phyloP scores from a whole-genome alignment of 2,888 invertebrate species.

The Nephrocerus scutellatus region DNA sequence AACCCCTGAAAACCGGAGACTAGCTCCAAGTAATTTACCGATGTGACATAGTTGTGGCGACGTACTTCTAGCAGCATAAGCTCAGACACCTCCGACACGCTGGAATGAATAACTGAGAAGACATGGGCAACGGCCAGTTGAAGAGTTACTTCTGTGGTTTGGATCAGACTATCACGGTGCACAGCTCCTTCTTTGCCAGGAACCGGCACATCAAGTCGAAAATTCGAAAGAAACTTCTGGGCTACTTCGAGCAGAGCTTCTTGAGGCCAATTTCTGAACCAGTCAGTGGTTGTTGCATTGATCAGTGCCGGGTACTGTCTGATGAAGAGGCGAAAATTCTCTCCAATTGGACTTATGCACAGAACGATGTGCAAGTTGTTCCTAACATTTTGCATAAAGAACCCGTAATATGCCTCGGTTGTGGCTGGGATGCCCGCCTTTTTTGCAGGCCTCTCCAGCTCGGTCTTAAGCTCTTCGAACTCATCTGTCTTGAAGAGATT shows the following conservation, averaged over 20 bases:
- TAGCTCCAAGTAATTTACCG: slow-evolving; percentile 79
- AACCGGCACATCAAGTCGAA: slow-evolving; percentile 64
- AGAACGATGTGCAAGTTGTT: slow-evolving; percentile 72
- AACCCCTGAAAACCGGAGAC: slow-evolving; percentile 76
- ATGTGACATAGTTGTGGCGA: slow-evolving; percentile 80
- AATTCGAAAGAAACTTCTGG: slow-evolving; percentile 67
- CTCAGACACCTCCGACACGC: slow-evolving; percentile 65
- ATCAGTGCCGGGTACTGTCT: slow-evolving; percentile 83
- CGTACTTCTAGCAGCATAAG: slow-evolving; percentile 72
- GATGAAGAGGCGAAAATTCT: slow-evolving; percentile 69
- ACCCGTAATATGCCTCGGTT: slow-evolving; percentile 63
- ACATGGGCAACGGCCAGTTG: slow-evolving; percentile 63
- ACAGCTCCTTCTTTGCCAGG: slow-evolving; percentile 51
- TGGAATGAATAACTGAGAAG: slow-evolving; percentile 76
- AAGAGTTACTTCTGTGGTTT: slow-evolving; percentile 54
- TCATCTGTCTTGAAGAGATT: slow-evolving; percentile 84
- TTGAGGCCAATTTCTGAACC: slow-evolving; percentile 85
- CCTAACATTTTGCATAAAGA: slow-evolving; percentile 70
- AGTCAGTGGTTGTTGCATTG: slow-evolving; percentile 82
- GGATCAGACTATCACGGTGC: slow-evolving; percentile 28
- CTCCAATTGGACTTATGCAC: slow-evolving; percentile 85
- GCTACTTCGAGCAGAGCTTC: slow-evolving; percentile 87
- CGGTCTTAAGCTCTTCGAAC: slow-evolving; percentile 61
- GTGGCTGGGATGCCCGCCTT: slow-evolving; percentile 51
- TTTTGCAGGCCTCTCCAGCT: slow-evolving; percentile 37